phyloP scores from a whole-genome alignment of 2,113 vertebrate genomes.

The Murina feae region DNA sequence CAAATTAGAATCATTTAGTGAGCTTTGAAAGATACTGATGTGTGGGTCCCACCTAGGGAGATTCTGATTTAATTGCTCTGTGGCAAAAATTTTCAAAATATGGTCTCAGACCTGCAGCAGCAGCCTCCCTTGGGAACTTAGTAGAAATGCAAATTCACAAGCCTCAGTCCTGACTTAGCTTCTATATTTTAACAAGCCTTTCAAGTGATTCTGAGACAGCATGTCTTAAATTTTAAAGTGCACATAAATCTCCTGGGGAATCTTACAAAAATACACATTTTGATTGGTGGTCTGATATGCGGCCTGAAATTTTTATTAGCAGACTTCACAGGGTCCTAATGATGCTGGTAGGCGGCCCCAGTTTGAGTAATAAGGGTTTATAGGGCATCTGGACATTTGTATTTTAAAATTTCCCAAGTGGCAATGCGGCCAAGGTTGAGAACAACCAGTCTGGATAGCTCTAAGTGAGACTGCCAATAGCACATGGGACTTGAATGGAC shows the following conservation, averaged over 20 bases:
- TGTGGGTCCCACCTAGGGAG: neutral
- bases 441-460: neutral
- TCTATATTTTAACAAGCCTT: neutral
- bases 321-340: neutral
- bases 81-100: conserved; percentile 32
- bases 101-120: neutral
- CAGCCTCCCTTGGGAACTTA: neutral
- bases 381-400: neutral
- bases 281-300: neutral
- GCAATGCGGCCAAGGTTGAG: neutral
- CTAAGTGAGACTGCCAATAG: neutral
- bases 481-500: neutral
- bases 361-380: neutral
- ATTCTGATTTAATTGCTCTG: conserved; percentile 20
- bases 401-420: neutral
- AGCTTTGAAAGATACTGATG: conserved; percentile 4
- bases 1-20: conserved; percentile 37
- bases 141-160: conserved; percentile 5
- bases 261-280: neutral
- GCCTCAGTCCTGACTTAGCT: neutral
- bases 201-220: neutral
- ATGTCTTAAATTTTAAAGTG: conserved; percentile 6
- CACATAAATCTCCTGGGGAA: neutral
- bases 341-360: neutral
- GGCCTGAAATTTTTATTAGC: neutral